These are phyloP conservation scores for Xenopus borealis DNA, from an alignment of 2,113 vertebrate species.

Conservation along the genomic window DNA sequence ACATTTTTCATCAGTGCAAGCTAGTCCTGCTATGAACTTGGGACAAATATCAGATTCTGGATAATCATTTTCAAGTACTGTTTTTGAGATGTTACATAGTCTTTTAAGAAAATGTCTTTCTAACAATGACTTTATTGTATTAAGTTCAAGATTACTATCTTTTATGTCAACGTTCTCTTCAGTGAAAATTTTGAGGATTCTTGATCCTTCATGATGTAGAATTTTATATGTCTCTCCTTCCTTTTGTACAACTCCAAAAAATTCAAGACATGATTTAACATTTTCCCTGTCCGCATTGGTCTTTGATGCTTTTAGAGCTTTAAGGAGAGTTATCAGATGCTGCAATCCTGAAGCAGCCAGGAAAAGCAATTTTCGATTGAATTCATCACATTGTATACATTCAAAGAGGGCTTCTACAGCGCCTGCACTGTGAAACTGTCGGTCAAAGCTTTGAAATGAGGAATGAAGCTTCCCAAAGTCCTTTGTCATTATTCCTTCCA, in stretches of 20 bases:
- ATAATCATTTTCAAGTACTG: slow-evolving; percentile 51
- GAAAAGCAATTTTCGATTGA: slow-evolving; percentile 48
- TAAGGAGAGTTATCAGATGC: slow-evolving; percentile 62
- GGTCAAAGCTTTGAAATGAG: slow-evolving; percentile 52
- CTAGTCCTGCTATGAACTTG: slow-evolving; percentile 63
- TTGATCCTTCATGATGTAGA: slow-evolving; percentile 63
- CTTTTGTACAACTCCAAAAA: slow-evolving; percentile 67
- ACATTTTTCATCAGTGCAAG: slow-evolving; percentile 60
- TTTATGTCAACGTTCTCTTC: slow-evolving; percentile 48
- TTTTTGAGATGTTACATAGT: slow-evolving; percentile 56
- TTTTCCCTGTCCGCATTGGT: slow-evolving; percentile 71
- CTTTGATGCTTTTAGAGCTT: slow-evolving; percentile 57
- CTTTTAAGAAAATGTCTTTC: slow-evolving; percentile 63
- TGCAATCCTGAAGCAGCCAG: slow-evolving; percentile 53
- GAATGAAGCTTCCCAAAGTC: slow-evolving; percentile 54
- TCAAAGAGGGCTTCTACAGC: slow-evolving; percentile 64
- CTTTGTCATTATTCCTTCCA: slow-evolving; percentile 60
- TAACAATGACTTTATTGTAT: slow-evolving; percentile 61
- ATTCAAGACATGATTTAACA: slow-evolving; percentile 73
- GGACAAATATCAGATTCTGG: slow-evolving; percentile 55
- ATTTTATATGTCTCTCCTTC: slow-evolving; percentile 60
- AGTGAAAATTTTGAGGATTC: slow-evolving; percentile 55
- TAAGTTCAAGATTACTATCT: slow-evolving; percentile 57
- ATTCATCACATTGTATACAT: slow-evolving; percentile 36
- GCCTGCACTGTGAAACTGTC: slow-evolving; percentile 64